Evolutionary conservation across 1,140 invertebrate species (phyloP).

Genomic region (Dinothrombium tinctorium): DNA sequence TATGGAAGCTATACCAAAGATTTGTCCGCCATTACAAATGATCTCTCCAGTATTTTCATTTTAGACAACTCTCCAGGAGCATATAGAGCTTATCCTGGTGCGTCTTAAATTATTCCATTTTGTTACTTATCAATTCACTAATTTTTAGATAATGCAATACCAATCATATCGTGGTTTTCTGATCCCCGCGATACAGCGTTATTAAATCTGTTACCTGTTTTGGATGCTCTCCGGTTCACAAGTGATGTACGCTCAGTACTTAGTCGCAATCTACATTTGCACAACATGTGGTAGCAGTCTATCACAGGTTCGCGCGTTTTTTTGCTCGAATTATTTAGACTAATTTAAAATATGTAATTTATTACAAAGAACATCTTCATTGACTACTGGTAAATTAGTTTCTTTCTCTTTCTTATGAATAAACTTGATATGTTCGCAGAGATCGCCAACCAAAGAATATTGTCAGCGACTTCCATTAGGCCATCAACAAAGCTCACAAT

Average conservation of each 20-base stretch:
- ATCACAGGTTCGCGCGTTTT: too few species aligned
- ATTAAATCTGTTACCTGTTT: constrained; percentile 79
- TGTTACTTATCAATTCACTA: not conserved
- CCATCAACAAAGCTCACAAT: too few species aligned
- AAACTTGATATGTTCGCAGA: too few species aligned
- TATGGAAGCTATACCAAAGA: constrained; percentile 96
- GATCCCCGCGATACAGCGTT: constrained; percentile 89
- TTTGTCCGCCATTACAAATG: constrained; percentile 77
- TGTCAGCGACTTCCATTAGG: too few species aligned
- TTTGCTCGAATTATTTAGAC: too few species aligned
- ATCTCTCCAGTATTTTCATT: constrained; percentile 94
- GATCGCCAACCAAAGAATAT: too few species aligned
- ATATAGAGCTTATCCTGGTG: constrained; percentile 88
- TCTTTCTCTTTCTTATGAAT: too few species aligned
- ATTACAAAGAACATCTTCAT: too few species aligned
- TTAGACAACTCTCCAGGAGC: constrained; percentile 97
- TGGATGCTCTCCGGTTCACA: constrained; percentile 89
- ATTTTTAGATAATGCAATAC: constrained; percentile 82
- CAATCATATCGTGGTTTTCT: constrained; percentile 98
- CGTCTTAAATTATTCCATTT: constrained; percentile 17
- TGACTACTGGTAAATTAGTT: too few species aligned
- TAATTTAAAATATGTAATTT: too few species aligned
- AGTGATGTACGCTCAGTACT: constrained; percentile 65
- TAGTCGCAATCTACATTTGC: constrained; percentile 18
- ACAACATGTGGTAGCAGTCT: too few species aligned